Evolutionary conservation across 2,797 vertebrate genomes (phyloP).

Genomic region (Menidia menidia): DNA sequence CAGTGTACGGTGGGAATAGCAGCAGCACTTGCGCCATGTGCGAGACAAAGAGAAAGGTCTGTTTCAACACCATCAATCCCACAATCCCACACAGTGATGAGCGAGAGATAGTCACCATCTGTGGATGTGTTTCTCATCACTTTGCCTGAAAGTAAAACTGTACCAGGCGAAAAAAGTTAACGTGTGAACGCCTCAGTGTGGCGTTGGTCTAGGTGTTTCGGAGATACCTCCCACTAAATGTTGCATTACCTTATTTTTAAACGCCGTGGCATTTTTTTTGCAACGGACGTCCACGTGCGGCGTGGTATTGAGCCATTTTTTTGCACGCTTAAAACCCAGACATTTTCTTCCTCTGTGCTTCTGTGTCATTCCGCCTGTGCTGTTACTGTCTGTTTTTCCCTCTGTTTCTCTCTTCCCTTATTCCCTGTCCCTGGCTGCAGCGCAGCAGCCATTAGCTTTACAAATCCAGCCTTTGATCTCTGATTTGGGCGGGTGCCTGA

Average conservation of each 20-base stretch:
- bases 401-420: slow-evolving; percentile 59
- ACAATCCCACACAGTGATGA: slow-evolving; percentile 80
- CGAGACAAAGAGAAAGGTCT: slow-evolving; percentile 83
- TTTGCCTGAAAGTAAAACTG: slow-evolving; percentile 75
- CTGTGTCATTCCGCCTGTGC: slow-evolving; percentile 60
- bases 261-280: slow-evolving; percentile 55
- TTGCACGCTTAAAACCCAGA: slow-evolving; percentile 49
- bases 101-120: slow-evolving; percentile 81
- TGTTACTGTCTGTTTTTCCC: slow-evolving; percentile 62
- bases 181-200: slow-evolving; percentile 76
- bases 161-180: slow-evolving; percentile 68
- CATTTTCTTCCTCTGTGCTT: slow-evolving; percentile 44
- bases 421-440: slow-evolving; percentile 86
- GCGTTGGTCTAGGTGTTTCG: slow-evolving; percentile 72
- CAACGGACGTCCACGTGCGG: slow-evolving; percentile 32
- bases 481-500: slow-evolving; percentile 88
- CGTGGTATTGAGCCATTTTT: slow-evolving; percentile 55
- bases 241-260: slow-evolving; percentile 57
- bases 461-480: slow-evolving; percentile 99
- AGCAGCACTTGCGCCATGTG: slow-evolving; percentile 77
- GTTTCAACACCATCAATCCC: slow-evolving; percentile 82
- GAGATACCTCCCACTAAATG: slow-evolving; percentile 68
- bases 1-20: slow-evolving; percentile 75
- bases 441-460: slow-evolving; percentile 98
- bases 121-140: slow-evolving; percentile 80